Percentiles rank a stretch among this genome's conserved stretches.
Conservation (phyloP, 2,797 vertebrate species). For the Rhinophrynus dorsalis region DNA sequence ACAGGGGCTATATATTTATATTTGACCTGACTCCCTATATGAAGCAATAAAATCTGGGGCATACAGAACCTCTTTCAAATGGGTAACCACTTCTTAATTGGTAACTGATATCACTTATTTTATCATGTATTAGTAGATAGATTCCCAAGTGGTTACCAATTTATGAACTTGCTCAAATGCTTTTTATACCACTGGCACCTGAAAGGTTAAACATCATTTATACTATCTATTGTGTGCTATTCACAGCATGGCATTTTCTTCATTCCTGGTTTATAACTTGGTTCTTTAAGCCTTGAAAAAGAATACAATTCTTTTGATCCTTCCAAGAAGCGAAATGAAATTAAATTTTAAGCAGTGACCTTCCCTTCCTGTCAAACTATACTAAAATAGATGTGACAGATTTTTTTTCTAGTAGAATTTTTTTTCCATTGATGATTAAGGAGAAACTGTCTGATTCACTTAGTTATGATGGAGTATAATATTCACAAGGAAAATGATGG, state of each 20-base stretch:
- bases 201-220: too few species aligned
- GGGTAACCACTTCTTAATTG: too few species aligned
- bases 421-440: constrained; percentile 51
- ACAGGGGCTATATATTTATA: too few species aligned
- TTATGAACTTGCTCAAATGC: too few species aligned
- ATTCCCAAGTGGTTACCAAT: too few species aligned
- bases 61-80: too few species aligned
- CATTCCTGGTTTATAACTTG: not conserved
- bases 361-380: constrained; percentile 50
- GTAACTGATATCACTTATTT: too few species aligned
- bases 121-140: too few species aligned
- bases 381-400: constrained; percentile 46
- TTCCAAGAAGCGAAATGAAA: constrained; percentile 39
- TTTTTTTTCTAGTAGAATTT: constrained; percentile 52
- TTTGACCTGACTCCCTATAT: too few species aligned
- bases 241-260: not conserved
- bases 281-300: constrained; percentile 6
- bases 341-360: constrained; percentile 50
- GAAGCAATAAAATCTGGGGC: too few species aligned
- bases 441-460: constrained; percentile 38
- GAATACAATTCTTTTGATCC: not conserved
- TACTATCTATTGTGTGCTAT: not conserved
- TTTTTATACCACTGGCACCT: too few species aligned
- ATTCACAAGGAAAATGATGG: not conserved
- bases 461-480: constrained; percentile 33